Percentiles rank a stretch among this genome's conserved stretches.
Conservation (phyloP, 2,888 invertebrate genomes). For the Argyresthia albistria region DNA sequence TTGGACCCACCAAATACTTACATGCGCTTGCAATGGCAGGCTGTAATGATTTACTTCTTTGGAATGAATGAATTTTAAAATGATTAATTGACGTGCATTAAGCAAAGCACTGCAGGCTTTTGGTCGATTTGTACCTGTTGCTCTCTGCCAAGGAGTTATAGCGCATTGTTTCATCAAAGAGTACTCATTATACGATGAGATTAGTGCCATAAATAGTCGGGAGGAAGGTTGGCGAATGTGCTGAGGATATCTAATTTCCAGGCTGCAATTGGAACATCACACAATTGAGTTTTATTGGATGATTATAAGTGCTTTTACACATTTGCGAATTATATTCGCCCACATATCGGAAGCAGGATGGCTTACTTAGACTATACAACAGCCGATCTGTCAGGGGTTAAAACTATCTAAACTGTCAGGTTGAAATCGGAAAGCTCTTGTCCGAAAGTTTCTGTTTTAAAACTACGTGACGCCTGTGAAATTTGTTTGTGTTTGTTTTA, state of each 20-base stretch:
- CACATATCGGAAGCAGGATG: constrained; percentile 29
- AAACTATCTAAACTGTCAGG: too few species aligned
- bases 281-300: neutral
- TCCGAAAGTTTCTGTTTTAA: too few species aligned
- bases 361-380: constrained; percentile 26
- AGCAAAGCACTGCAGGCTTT: constrained; percentile 16
- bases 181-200: neutral
- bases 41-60: neutral
- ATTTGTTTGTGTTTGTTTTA: too few species aligned
- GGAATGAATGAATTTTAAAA: constrained; percentile 27
- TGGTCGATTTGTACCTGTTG: constrained; percentile 20
- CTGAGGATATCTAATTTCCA: constrained; percentile 21
- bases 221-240: too few species aligned
- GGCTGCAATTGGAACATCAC: neutral
- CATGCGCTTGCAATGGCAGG: neutral
- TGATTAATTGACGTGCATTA: constrained; percentile 38
- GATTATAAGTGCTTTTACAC: too few species aligned
- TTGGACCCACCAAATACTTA: neutral
- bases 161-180: neutral
- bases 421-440: too few species aligned
- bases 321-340: too few species aligned
- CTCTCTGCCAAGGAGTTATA: neutral
- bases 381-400: too few species aligned
- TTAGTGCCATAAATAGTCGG: too few species aligned
- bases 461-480: too few species aligned